These are phyloP conservation scores for Aythya baeri DNA, from an alignment of 2,113 vertebrate species.

Conservation along the genomic window DNA sequence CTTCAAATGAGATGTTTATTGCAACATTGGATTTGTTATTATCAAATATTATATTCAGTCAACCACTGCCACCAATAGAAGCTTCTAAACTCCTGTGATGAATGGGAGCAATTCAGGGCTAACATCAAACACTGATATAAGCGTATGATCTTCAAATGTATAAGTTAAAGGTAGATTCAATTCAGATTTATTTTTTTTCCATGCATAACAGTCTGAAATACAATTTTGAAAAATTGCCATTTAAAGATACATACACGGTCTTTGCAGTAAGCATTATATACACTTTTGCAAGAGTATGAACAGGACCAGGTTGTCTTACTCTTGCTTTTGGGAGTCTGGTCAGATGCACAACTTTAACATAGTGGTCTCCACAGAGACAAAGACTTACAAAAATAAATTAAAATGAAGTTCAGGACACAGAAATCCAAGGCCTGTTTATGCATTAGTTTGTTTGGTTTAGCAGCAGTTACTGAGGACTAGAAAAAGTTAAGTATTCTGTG, in stretches of 20 bases:
- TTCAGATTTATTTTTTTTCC: not conserved
- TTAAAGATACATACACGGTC: not conserved
- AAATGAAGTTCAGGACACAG: not conserved
- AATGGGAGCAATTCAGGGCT: not conserved
- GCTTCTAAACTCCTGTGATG: not conserved
- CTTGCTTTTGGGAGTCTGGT: not conserved
- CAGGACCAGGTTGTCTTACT: not conserved
- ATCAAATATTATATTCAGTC: not conserved
- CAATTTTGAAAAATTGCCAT: not conserved
- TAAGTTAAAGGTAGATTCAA: not conserved
- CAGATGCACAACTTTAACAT: not conserved
- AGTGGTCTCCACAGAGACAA: not conserved
- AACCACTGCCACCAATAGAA: not conserved
- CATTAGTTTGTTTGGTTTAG: not conserved
- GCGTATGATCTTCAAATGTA: not conserved
- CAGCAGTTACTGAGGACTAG: not conserved
- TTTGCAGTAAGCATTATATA: not conserved
- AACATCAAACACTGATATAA: not conserved
- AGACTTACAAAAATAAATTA: not conserved
- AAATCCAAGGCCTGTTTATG: not conserved
- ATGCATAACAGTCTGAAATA: not conserved
- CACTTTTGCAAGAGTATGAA: not conserved
- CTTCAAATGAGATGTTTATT: constrained; percentile 29
- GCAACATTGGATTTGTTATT: not conserved
- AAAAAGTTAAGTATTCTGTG: not conserved